phyloP scores from a whole-genome alignment of 53 echinoderm and acorn worm species.

The Temnopleurus reevesii region DNA sequence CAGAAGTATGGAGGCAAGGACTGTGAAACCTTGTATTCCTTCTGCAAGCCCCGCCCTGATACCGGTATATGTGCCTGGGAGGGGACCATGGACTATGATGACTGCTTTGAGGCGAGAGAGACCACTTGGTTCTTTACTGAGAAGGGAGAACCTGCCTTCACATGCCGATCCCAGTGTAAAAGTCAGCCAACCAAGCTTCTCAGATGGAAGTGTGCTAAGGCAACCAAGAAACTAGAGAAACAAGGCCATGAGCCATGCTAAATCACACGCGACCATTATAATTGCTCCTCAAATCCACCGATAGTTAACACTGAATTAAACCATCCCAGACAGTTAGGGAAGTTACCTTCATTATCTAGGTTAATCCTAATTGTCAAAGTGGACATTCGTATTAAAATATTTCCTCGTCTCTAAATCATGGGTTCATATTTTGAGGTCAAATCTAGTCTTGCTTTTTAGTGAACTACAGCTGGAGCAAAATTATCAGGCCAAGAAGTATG shows the following conservation, averaged over 20 bases:
- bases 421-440: too few species aligned
- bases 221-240: not conserved
- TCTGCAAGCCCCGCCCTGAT: conserved; percentile 1
- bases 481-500: too few species aligned
- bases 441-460: too few species aligned
- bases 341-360: not conserved
- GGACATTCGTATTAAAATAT: too few species aligned
- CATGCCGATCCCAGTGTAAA: conserved; percentile 46
- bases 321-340: not conserved
- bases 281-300: not conserved
- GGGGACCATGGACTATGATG: conserved; percentile 10
- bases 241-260: not conserved
- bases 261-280: not conserved
- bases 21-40: conserved; percentile 50
- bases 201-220: conserved; percentile 43
- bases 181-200: not conserved
- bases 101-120: conserved; percentile 55
- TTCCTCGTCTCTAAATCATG: too few species aligned
- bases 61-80: conserved; percentile 56
- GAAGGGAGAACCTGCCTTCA: not conserved
- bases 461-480: too few species aligned
- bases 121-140: conserved; percentile 26
- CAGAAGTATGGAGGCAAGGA: not conserved
- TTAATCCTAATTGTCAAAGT: not conserved
- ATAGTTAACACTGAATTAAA: not conserved